Evolutionary conservation across 2,797 vertebrate genomes (phyloP), one percentile per base, ranked within the genome.

Genomic region (Caiman crocodilus): DNA sequence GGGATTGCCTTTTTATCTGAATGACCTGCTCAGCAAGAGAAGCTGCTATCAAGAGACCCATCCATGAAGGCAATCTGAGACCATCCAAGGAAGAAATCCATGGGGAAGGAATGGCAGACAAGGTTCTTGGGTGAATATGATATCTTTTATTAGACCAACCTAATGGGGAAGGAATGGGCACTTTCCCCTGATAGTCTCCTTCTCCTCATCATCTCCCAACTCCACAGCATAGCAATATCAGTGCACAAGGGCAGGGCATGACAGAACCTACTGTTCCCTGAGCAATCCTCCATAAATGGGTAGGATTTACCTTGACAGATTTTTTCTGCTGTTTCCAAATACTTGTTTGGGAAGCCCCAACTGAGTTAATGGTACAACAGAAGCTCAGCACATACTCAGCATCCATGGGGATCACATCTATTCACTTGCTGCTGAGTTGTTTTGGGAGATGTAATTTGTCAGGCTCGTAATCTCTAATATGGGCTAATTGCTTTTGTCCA

Each of bases 401-500:
- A 60, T 14, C 32, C 67, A 74, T 25, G 16, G 81, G 92, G 94
- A 88, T 87, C 30, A 59, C 30, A 88, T 42, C 83, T 1, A 0
- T 35, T 71, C 65, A 30, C 85, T 83, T 58, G 79, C 0, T 0
- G 56, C 90, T 78, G 74, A 50, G 42, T 50, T 0, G 0, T 82
- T 83, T 85, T 91, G 0, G 0, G 81, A 79, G 65, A 91, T 93
- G 69, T 59, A 17, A 14, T 77, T 95, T 96, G 85, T 88, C 88
- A 95, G 88, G 84, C 3, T 3, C 86, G 90, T 88, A 85, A 85
- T 90, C 92, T 88, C 81, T 95, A 95, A 95, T 95, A 94, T 82
- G 89, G 60, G 85, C 95, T 96, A 96, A 97, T 96, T 96, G 92
- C 92, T 92, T 96, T 92, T 96, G 95, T 94, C 96, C 95, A 95